Evolutionary conservation across 1,140 invertebrate species (phyloP).

Genomic region (Hylyphantes graminicola): DNA sequence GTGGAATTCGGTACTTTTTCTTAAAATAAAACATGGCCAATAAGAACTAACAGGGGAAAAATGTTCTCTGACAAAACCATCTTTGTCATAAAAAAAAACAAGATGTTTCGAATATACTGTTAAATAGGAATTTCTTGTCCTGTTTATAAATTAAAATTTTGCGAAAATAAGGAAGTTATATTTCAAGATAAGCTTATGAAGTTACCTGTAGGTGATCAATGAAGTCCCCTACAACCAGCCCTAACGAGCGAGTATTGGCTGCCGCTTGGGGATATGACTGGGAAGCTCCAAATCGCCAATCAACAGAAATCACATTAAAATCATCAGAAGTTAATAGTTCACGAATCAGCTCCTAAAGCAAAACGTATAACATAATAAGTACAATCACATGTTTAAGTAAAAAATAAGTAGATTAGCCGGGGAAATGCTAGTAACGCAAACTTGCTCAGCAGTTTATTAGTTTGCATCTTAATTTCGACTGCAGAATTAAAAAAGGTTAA

Average conservation of each 20-base stretch:
- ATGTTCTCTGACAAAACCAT: no score
- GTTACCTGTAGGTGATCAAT: constrained; percentile 71
- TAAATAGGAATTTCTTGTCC: no score
- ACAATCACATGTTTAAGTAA: background rate
- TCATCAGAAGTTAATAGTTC: constrained; percentile 77
- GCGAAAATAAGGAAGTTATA: background rate
- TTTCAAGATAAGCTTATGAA: background rate
- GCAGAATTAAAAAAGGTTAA: no score
- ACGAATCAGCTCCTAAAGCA: constrained; percentile 72
- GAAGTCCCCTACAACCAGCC: constrained; percentile 82
- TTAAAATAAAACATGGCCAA: background rate
- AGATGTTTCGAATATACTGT: no score
- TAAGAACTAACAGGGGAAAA: no score
- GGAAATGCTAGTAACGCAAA: background rate
- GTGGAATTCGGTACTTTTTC: constrained; percentile 62
- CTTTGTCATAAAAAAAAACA: no score
- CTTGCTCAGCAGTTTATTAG: no score
- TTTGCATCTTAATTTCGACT: no score
- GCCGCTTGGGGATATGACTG: constrained; percentile 91
- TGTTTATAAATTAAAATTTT: no score
- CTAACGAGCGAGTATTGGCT: constrained; percentile 86
- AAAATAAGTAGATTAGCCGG: background rate
- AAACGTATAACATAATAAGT: background rate
- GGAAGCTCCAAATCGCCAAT: constrained; percentile 85
- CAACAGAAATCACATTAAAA: constrained; percentile 81